Evolutionary conservation across 1,140 invertebrate species (phyloP).

Genomic region (Hesperophylax magnus): DNA sequence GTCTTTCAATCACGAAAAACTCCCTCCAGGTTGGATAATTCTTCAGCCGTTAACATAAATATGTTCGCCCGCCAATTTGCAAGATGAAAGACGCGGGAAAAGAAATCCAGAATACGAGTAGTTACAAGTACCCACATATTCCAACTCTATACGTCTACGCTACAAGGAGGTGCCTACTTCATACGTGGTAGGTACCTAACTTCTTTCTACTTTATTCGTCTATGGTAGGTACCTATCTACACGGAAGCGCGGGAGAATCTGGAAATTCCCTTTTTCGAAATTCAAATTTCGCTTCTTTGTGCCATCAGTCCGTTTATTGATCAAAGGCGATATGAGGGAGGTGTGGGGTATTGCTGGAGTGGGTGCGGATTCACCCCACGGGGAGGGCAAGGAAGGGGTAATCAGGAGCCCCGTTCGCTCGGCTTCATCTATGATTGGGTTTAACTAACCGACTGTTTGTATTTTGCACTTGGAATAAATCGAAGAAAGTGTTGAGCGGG

Average conservation of each 20-base stretch:
- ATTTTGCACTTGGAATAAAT: slow-evolving; percentile 52
- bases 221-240: too few relatives aligned
- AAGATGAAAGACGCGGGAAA: slow-evolving; percentile 50
- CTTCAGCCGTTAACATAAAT: slow-evolving; percentile 35
- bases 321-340: slow-evolving; percentile 49
- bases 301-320: slow-evolving; percentile 57
- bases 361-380: not conserved
- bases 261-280: slow-evolving; percentile 43
- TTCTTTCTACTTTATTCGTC: too few relatives aligned
- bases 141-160: slow-evolving; percentile 29
- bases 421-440: slow-evolving; percentile 56
- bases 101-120: slow-evolving; percentile 46
- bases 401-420: slow-evolving; percentile 54
- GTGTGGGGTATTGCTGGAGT: not conserved
- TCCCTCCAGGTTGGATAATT: slow-evolving; percentile 27
- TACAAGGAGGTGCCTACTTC: not conserved
- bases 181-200: too few relatives aligned
- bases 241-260: slow-evolving; percentile 22
- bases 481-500: slow-evolving; percentile 47
- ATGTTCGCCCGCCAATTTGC: slow-evolving; percentile 53
- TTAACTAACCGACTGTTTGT: slow-evolving; percentile 59
- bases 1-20: slow-evolving; percentile 30
- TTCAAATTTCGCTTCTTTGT: slow-evolving; percentile 57
- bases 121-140: not conserved
- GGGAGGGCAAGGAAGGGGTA: slow-evolving; percentile 37